These are phyloP conservation scores for Oreochromis niloticus DNA, from an alignment of 2,113 vertebrate species.

Conservation along the genomic window DNA sequence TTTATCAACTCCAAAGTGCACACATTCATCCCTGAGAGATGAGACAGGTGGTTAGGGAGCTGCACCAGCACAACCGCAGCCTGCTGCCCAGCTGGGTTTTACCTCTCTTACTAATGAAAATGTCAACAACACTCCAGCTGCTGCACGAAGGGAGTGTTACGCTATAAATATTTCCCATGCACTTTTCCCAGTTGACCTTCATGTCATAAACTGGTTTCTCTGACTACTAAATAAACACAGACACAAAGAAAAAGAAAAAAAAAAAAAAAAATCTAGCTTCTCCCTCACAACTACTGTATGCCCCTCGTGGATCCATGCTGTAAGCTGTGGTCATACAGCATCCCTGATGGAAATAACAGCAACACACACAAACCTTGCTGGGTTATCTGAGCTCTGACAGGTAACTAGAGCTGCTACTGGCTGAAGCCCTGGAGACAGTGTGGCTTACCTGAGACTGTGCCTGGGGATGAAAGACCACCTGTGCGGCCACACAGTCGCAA, in stretches of 20 bases:
- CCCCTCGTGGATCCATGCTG: not conserved
- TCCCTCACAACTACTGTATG: not conserved
- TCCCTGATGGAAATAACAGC: constrained; percentile 44
- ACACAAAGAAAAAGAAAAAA: not conserved
- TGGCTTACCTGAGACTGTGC: constrained; percentile 16
- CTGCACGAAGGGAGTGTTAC: not conserved
- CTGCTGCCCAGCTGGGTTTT: not conserved
- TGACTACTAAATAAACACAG: not conserved
- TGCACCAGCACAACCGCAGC: not conserved
- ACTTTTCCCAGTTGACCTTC: not conserved
- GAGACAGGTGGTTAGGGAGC: not conserved
- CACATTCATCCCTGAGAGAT: not conserved
- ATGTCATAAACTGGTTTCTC: not conserved
- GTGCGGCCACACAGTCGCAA: constrained; percentile 2
- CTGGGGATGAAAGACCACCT: constrained; percentile 13
- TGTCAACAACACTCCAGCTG: not conserved
- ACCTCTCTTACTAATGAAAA: not conserved
- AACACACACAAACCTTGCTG: constrained; percentile 30
- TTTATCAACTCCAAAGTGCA: not conserved
- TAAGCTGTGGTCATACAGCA: not conserved
- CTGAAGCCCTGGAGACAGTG: constrained; percentile 9
- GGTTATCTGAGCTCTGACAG: constrained; percentile 51
- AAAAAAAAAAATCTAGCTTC: not conserved
- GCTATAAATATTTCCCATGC: not conserved
- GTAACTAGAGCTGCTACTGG: constrained; percentile 62